phyloP scores from a whole-genome alignment of 2,113 vertebrate species.

The Psittacula cyanocephala region DNA sequence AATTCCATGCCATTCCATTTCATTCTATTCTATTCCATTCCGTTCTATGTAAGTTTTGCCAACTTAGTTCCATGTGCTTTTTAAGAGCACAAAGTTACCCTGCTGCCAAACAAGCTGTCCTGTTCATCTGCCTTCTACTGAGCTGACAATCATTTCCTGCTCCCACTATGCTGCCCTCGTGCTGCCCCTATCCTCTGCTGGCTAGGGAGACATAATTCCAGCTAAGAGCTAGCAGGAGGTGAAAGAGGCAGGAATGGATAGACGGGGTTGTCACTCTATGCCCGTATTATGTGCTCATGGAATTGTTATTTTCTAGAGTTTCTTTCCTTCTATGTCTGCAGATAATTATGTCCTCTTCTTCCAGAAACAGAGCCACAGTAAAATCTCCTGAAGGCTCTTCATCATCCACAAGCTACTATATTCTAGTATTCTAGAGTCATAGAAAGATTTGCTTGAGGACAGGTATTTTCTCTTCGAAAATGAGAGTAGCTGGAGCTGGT shows the following conservation, averaged over 20 bases:
- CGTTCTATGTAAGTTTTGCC: background rate
- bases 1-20: no score
- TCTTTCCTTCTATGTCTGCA: background rate
- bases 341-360: background rate
- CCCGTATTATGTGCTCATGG: background rate
- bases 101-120: background rate
- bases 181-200: background rate
- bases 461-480: constrained; percentile 16
- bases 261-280: background rate
- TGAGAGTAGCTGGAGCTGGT: background rate
- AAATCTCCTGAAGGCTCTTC: background rate
- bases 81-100: background rate
- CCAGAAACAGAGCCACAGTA: background rate
- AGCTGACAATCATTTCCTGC: background rate
- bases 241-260: background rate
- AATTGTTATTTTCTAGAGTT: background rate
- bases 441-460: background rate
- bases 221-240: background rate
- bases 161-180: rapidly evolving
- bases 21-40: no score
- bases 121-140: background rate
- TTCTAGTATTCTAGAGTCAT: background rate
- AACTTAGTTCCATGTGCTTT: rapidly evolving
- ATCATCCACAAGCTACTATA: background rate
- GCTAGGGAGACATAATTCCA: background rate